These are phyloP conservation scores for Drosophila helvetica DNA, from an alignment of 2,888 invertebrate genomes.

Conservation along the genomic window DNA sequence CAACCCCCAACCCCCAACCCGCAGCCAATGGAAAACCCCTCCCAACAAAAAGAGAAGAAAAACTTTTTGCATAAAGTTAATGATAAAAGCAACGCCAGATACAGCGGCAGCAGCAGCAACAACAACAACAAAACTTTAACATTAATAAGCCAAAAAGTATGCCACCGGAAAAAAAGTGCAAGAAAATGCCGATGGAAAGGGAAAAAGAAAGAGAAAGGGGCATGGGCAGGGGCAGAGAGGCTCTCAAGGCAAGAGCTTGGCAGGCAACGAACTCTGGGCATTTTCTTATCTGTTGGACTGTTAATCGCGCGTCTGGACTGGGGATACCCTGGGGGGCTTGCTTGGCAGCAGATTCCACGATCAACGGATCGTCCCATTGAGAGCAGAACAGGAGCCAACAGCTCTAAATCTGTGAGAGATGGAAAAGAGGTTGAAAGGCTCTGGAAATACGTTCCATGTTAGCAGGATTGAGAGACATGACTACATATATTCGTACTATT, in stretches of 20 bases:
- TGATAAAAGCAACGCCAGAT: conserved; percentile 67
- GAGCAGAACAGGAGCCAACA: too few relatives aligned
- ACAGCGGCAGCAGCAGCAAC: conserved; percentile 43
- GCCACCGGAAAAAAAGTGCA: conserved; percentile 52
- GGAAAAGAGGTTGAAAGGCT: too few relatives aligned
- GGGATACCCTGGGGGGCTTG: too few relatives aligned
- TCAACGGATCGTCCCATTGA: too few relatives aligned
- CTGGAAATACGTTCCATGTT: too few relatives aligned
- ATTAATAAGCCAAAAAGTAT: conserved; percentile 77
- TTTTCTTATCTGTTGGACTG: conserved; percentile 35
- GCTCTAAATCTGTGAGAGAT: too few relatives aligned
- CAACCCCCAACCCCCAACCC: conserved; percentile 2
- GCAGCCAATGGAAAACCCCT: background rate
- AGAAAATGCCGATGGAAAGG: conserved; percentile 37
- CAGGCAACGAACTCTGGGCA: background rate
- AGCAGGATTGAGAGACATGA: too few relatives aligned
- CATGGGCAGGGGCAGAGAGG: conserved; percentile 7
- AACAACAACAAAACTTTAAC: conserved; percentile 67
- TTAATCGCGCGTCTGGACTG: background rate
- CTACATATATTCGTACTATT: too few relatives aligned
- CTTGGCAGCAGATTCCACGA: too few relatives aligned
- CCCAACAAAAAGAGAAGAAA: conserved; percentile 21
- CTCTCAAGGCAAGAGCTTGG: conserved; percentile 28
- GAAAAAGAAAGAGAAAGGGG: conserved; percentile 16
- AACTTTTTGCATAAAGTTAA: conserved; percentile 76